Percentiles rank a stretch among this genome's conserved stretches.
Conservation (phyloP, 2,888 invertebrate genomes). For the Scaptodrosophila latifasciaeformis region DNA sequence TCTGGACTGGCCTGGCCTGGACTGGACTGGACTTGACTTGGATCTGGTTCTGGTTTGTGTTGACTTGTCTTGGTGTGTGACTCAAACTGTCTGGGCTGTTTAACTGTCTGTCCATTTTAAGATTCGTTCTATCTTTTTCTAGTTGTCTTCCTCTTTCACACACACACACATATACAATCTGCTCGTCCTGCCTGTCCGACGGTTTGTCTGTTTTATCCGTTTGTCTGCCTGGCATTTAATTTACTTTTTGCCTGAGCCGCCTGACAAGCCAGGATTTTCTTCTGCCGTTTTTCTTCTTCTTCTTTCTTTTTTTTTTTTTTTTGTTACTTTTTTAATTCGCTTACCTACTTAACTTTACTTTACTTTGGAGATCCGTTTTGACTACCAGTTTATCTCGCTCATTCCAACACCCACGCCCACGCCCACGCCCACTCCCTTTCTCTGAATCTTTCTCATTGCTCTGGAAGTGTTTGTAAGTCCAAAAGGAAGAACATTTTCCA, state of each 20-base stretch:
- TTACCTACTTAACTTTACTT: conserved; percentile 56
- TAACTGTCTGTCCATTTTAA: not conserved
- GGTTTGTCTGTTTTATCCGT: conserved; percentile 1
- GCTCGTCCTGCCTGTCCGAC: conserved; percentile 7
- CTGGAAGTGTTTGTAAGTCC: conserved; percentile 55
- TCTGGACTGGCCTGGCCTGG: too few relatives aligned
- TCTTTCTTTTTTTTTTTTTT: conserved; percentile 59
- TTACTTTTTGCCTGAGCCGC: conserved; percentile 18
- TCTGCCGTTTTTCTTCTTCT: conserved; percentile 11
- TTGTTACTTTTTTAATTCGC: conserved; percentile 65
- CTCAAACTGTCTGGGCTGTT: too few relatives aligned
- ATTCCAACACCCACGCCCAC: too few relatives aligned
- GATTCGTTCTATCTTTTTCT: conserved; percentile 2
- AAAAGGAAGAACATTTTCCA: conserved; percentile 50
- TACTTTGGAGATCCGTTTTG: conserved; percentile 11
- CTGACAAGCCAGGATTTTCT: not conserved
- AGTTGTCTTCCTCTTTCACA: not conserved
- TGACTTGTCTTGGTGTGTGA: too few relatives aligned
- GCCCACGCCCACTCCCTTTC: too few relatives aligned
- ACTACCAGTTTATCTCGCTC: not conserved
- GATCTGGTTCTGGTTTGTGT: too few relatives aligned
- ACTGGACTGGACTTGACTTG: too few relatives aligned
- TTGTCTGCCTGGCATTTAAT: conserved; percentile 1
- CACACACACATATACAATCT: too few relatives aligned
- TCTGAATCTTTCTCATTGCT: not conserved